Evolutionary conservation across 2,888 invertebrate genomes (phyloP).

Genomic region (Eupithecia vulgata): DNA sequence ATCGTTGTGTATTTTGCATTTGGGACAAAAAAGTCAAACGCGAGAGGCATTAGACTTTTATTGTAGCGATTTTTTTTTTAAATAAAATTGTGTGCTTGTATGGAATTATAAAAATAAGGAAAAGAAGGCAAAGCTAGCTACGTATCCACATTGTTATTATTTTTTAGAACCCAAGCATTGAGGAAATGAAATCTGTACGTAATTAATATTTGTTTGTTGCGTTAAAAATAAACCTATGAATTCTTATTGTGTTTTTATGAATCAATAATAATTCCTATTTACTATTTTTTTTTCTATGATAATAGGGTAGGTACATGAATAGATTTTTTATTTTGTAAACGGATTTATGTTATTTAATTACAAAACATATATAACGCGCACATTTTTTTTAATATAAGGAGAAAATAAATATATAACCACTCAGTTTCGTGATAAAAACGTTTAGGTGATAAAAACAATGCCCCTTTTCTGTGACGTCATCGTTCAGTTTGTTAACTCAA

Average conservation of each 20-base stretch:
- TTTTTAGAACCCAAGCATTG: neutral
- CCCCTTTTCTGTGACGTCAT: no score
- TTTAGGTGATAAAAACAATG: no score
- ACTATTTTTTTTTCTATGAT: neutral
- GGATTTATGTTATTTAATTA: no score
- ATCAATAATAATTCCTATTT: neutral
- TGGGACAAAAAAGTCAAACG: no score
- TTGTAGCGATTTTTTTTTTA: neutral
- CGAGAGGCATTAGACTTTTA: no score
- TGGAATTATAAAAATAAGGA: neutral
- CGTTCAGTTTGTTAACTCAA: no score
- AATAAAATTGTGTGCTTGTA: neutral
- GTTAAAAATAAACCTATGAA: neutral
- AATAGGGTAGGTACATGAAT: neutral
- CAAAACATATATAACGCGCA: no score
- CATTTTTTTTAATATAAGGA: no score
- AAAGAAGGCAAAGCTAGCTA: neutral
- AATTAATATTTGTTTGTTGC: neutral
- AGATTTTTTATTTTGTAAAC: no score
- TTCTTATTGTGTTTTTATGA: neutral
- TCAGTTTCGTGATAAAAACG: no score
- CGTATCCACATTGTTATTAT: neutral
- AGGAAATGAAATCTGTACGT: neutral
- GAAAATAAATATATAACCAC: no score
- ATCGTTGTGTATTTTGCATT: neutral